phyloP scores from a whole-genome alignment of 2,113 vertebrate species.

The Pangasianodon gigas region DNA sequence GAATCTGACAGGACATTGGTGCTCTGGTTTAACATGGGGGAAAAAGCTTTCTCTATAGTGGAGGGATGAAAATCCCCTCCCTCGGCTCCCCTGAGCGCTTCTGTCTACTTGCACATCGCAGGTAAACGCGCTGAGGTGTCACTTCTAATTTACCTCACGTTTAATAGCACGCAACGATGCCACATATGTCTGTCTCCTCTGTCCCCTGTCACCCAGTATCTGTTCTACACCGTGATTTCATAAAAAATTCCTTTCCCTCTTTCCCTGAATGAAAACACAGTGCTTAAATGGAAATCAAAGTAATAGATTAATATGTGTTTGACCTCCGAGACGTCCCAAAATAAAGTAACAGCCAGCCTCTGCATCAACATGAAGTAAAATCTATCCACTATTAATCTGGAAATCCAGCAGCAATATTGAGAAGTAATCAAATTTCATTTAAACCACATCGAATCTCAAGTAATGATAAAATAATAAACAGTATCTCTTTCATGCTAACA shows the following conservation, averaged over 20 bases:
- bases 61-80: not conserved
- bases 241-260: not conserved
- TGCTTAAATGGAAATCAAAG: conserved; percentile 36
- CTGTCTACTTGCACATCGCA: conserved; percentile 43
- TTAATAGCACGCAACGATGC: conserved; percentile 48
- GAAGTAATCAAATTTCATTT: not conserved
- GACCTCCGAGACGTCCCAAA: conserved; percentile 16
- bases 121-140: conserved; percentile 51
- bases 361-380: not conserved
- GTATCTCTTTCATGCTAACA: not conserved
- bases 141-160: conserved; percentile 54
- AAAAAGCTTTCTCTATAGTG: not conserved
- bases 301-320: conserved; percentile 45
- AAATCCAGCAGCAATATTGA: not conserved
- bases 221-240: conserved; percentile 20
- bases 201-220: conserved; percentile 44
- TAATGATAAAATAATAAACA: not conserved
- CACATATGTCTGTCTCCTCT: conserved; percentile 53
- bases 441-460: not conserved
- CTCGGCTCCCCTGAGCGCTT: conserved; percentile 26
- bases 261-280: conserved; percentile 7
- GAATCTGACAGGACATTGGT: conserved; percentile 34
- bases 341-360: not conserved
- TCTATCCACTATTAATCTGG: not conserved
- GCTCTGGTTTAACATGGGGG: conserved; percentile 35